These are phyloP conservation scores for Myzus persicae DNA, from an alignment of 1,140 invertebrate genomes.

Conservation along the genomic window DNA sequence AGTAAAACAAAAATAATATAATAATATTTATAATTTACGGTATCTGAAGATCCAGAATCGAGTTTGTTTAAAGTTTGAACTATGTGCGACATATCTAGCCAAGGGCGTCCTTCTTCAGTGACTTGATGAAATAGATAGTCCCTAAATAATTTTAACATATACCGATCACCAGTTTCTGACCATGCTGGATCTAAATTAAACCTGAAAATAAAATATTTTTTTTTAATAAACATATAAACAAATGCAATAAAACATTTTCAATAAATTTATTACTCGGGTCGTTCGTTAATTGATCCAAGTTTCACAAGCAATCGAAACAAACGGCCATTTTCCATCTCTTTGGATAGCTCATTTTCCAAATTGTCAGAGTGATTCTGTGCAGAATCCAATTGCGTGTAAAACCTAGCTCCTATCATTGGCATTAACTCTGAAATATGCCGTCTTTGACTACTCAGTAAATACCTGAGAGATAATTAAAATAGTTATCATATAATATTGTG, in stretches of 20 bases:
- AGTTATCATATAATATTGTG: background rate
- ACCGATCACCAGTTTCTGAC: slow-evolving; percentile 97
- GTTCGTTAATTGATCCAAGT: slow-evolving; percentile 89
- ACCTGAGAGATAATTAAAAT: slow-evolving; percentile 67
- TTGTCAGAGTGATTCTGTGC: slow-evolving; percentile 86
- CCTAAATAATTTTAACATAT: slow-evolving; percentile 96
- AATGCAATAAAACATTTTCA: background rate
- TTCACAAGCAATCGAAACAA: slow-evolving; percentile 90
- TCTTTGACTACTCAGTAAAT: slow-evolving; percentile 76
- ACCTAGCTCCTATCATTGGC: slow-evolving; percentile 97
- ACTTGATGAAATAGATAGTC: slow-evolving; percentile 97
- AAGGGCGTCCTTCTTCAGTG: slow-evolving; percentile 89
- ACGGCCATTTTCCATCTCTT: slow-evolving; percentile 94
- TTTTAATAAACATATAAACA: background rate
- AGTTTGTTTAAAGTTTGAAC: slow-evolving; percentile 94
- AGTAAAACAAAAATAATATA: background rate
- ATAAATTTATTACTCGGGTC: slow-evolving; percentile 79
- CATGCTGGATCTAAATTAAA: slow-evolving; percentile 91
- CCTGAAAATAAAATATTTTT: slow-evolving; percentile 67
- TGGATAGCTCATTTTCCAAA: slow-evolving; percentile 88
- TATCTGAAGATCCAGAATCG: slow-evolving; percentile 86
- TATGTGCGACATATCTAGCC: slow-evolving; percentile 95
- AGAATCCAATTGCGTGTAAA: slow-evolving; percentile 91
- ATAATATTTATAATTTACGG: slow-evolving; percentile 68
- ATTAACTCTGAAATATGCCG: slow-evolving; percentile 94